These are phyloP conservation scores for Pampus argenteus DNA, from an alignment of 2,797 vertebrate species.

Conservation along the genomic window DNA sequence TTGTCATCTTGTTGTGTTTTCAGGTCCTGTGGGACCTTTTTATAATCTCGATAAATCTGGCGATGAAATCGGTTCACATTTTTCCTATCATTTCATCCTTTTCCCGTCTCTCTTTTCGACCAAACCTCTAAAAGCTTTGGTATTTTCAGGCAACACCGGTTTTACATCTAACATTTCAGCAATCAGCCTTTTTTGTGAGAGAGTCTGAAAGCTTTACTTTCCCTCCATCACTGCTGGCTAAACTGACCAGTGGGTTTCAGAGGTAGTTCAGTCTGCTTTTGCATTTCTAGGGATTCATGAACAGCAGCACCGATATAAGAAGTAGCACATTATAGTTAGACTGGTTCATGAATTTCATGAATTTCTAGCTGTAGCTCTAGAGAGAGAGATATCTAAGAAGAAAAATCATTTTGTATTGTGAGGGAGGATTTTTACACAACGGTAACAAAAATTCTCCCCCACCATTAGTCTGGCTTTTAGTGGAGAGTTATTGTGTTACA, in stretches of 20 bases:
- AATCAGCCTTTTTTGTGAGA: neutral
- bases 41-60: no score
- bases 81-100: conserved; percentile 9
- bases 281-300: conserved; percentile 10
- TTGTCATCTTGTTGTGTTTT: neutral
- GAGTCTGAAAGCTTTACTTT: conserved; percentile 10
- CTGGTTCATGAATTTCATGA: no score
- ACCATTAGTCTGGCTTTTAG: conserved; percentile 51
- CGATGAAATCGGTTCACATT: no score
- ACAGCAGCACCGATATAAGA: conserved; percentile 36
- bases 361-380: no score
- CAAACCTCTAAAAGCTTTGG: neutral
- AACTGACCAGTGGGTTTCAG: conserved; percentile 27
- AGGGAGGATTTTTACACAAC: conserved; percentile 58
- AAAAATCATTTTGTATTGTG: conserved; percentile 46
- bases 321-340: conserved; percentile 23
- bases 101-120: neutral
- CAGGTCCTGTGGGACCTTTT: neutral
- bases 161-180: conserved; percentile 1
- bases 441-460: conserved; percentile 43
- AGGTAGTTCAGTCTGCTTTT: neutral
- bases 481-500: conserved; percentile 16
- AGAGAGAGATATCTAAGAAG: conserved; percentile 43
- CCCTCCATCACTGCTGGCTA: conserved; percentile 11
- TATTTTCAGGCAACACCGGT: neutral